phyloP scores from a whole-genome alignment of 1,140 invertebrate species.

The Lithobius niger region DNA sequence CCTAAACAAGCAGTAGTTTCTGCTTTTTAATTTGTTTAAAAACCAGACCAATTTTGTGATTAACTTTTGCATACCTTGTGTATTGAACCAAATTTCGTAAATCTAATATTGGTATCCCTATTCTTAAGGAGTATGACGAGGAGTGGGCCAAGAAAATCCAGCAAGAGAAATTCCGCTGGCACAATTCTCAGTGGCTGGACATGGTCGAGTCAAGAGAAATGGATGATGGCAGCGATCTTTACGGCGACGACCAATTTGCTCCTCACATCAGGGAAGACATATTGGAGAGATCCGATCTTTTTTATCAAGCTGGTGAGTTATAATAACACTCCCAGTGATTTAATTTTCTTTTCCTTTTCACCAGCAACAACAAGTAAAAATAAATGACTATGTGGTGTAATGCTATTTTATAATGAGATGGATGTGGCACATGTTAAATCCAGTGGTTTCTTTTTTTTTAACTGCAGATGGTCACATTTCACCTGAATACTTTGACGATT shows the following conservation, averaged over 20 bases:
- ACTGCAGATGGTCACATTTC: constrained; percentile 17
- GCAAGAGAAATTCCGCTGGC: constrained; percentile 85
- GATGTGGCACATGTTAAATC: too few species aligned
- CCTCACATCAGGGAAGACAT: constrained; percentile 11
- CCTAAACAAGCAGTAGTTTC: too few species aligned
- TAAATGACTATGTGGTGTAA: too few species aligned
- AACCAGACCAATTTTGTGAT: not conserved
- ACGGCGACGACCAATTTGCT: constrained; percentile 12
- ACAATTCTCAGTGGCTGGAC: constrained; percentile 95
- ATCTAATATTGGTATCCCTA: too few species aligned
- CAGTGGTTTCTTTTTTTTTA: constrained; percentile 3
- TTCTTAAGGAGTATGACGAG: constrained; percentile 57
- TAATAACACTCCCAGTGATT: not conserved
- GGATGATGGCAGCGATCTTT: constrained; percentile 8
- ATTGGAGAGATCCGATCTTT: constrained; percentile 5
- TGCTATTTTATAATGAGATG: too few species aligned
- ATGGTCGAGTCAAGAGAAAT: constrained; percentile 55
- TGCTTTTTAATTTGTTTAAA: too few species aligned
- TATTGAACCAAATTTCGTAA: too few species aligned
- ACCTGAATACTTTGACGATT: constrained; percentile 15
- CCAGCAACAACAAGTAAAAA: too few species aligned
- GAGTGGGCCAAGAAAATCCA: constrained; percentile 86
- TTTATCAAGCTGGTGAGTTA: constrained; percentile 3
- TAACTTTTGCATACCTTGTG: constrained; percentile 9
- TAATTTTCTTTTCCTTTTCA: not conserved